Evolutionary conservation across 1,140 invertebrate genomes (phyloP).

Genomic region (Belonocnema kinseyi): DNA sequence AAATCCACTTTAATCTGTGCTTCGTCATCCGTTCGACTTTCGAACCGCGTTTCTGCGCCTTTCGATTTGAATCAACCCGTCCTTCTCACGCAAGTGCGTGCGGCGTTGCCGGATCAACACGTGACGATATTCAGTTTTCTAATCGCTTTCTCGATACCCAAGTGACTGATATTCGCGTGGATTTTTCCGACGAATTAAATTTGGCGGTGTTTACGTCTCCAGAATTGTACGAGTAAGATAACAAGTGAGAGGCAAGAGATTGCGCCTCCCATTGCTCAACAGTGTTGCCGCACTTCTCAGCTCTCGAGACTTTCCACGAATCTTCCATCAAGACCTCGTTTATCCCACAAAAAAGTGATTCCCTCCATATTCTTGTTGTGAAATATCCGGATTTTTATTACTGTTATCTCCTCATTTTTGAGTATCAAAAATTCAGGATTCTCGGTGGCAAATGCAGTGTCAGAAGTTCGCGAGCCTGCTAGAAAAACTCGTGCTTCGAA

Average conservation of each 20-base stretch:
- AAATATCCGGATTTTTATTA: slow-evolving; percentile 25
- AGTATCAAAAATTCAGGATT: neutral
- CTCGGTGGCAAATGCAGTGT: slow-evolving; percentile 3
- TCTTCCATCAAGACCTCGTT: slow-evolving; percentile 30
- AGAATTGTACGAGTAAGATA: neutral
- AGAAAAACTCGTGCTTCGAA: neutral
- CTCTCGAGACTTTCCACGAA: slow-evolving; percentile 21
- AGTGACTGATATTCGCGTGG: slow-evolving; percentile 15
- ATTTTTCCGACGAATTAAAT: neutral
- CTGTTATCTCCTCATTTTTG: neutral
- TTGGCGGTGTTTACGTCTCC: neutral
- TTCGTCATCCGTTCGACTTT: slow-evolving; percentile 14
- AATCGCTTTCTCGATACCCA: neutral
- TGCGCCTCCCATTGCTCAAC: slow-evolving; percentile 34
- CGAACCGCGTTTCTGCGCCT: slow-evolving; percentile 11
- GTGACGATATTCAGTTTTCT: slow-evolving; percentile 17
- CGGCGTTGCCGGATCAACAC: slow-evolving; percentile 60
- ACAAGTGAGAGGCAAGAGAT: slow-evolving; percentile 22
- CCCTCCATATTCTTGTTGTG: slow-evolving; percentile 19
- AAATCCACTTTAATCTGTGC: slow-evolving; percentile 2
- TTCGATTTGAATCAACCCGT: slow-evolving; percentile 41
- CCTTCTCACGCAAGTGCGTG: slow-evolving; percentile 57
- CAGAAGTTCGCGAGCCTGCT: neutral
- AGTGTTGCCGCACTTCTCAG: slow-evolving; percentile 36
- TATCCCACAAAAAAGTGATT: slow-evolving; percentile 13